Base-by-base conservation (phyloP, 2,888 invertebrate genomes). In the Oscheius onirici region DNA sequence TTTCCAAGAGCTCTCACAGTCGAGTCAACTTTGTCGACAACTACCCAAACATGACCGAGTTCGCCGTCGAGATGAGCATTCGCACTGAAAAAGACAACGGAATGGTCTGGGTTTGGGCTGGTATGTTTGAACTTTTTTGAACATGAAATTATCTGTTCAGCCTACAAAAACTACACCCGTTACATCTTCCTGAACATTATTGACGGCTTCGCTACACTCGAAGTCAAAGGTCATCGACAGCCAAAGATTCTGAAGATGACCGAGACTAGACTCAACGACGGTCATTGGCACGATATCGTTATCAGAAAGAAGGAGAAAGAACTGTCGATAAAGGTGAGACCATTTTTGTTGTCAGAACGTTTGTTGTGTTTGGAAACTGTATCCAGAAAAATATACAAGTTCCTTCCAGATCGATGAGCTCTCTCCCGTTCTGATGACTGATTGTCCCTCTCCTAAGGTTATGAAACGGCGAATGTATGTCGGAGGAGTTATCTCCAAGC, bases 71-170 rank as follows among this genome's bases (percentile, higher is more conserved):
- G 2, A 72, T 86, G 28, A 73, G 77, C 5, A 55, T 86, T 17
- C 74, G 80, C 24, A 84, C 84, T 8, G 73, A 71, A 8, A 67
- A 78, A 17, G 41, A 78, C n/a, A 75, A 81, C 49, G 85, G 85
- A 65, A 77, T 86, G 75, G 67, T 86, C 6, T 87, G 86, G 86
- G 74, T 73, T 2, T 86, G 86, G 86, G 85, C 86, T 13, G 85
- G 82, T 34, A 34, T 34, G 34, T 34, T 34, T 8, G 3, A 34
- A 6, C 34, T 34, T n/a, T n/a, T 0, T 0, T 3, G 34, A 34
- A 6, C 5, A 8, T 34, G 8, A 34, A 34, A 8, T 6, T 34
- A 3, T 34, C 5, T 8, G 3, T 34, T 0, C 34, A 34, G 34
- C 34, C 73, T 86, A 87, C 78, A 84, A 83, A 69, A 84, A 83